Conservation (phyloP, 2,113 vertebrate species). For the Semicossyphus pulcher region DNA sequence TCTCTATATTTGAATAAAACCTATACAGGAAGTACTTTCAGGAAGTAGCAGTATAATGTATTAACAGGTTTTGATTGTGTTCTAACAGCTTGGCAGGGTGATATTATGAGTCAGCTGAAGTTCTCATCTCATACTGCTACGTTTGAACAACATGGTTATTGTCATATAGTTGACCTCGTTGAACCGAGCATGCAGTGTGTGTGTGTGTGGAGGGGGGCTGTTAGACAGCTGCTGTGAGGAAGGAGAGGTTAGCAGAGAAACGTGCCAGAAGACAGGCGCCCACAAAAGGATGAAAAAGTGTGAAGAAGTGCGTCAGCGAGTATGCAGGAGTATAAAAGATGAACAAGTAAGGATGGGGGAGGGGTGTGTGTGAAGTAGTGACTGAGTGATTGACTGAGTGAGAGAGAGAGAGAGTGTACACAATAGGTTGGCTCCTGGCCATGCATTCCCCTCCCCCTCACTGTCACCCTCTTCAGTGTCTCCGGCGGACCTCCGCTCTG, state of each 20-base stretch:
- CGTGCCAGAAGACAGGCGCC: constrained; percentile 21
- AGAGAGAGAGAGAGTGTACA: constrained; percentile 70
- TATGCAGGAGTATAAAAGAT: constrained; percentile 70
- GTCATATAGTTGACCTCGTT: constrained; percentile 30
- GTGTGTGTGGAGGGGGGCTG: constrained; percentile 7
- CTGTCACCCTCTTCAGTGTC: constrained; percentile 77
- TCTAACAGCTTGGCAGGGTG: not conserved
- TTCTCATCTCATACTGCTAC: not conserved
- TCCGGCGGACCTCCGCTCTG: constrained; percentile 73
- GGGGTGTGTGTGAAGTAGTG: constrained; percentile 76
- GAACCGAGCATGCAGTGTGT: constrained; percentile 22
- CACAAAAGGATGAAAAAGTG: constrained; percentile 27
- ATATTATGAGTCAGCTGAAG: not conserved
- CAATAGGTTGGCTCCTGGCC: constrained; percentile 84
- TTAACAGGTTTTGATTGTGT: not conserved
- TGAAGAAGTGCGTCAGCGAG: constrained; percentile 66
- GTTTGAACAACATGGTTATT: not conserved
- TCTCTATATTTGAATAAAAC: constrained; percentile 5
- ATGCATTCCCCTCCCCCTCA: constrained; percentile 79
- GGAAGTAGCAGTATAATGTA: not conserved
- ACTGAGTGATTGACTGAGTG: constrained; percentile 69
- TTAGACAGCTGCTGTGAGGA: constrained; percentile 24
- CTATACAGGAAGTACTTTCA: not conserved
- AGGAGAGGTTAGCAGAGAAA: constrained; percentile 20
- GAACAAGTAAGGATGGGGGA: constrained; percentile 69